These are phyloP conservation scores for Acrobasis consociella DNA, from an alignment of 2,888 invertebrate species.

Conservation along the genomic window DNA sequence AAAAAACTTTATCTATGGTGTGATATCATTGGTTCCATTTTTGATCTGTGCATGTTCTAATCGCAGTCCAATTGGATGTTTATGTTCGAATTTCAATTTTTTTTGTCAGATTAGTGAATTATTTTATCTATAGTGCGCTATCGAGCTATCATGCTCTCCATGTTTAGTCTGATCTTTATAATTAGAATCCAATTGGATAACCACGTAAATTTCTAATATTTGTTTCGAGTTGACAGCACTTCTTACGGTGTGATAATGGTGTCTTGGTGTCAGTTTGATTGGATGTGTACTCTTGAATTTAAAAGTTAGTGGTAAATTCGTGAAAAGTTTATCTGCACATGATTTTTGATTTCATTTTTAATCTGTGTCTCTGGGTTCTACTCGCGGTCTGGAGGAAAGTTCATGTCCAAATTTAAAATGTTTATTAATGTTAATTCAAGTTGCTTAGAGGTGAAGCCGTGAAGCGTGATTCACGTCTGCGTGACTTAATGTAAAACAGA, in stretches of 20 bases:
- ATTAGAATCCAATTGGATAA: no score
- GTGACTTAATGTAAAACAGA: slow-evolving; percentile 56
- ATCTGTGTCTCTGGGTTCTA: no score
- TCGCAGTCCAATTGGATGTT: slow-evolving; percentile 1
- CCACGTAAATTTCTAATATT: no score
- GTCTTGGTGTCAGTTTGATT: background rate
- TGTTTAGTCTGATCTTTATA: no score
- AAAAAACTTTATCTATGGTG: slow-evolving; percentile 29
- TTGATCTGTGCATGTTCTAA: slow-evolving; percentile 42
- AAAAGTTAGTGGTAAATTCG: no score
- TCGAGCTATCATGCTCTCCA: no score
- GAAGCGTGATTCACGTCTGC: slow-evolving; percentile 43
- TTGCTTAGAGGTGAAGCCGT: slow-evolving; percentile 48
- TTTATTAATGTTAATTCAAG: background rate
- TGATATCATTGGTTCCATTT: slow-evolving; percentile 3
- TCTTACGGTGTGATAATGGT: background rate
- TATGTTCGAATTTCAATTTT: background rate
- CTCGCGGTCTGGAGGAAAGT: no score
- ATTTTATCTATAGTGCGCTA: background rate
- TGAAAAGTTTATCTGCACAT: no score
- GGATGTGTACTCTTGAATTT: background rate
- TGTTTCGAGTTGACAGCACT: background rate
- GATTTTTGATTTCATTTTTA: no score
- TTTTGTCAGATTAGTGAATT: no score
- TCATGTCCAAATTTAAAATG: no score